These are phyloP conservation scores for Wiebesia pumilae DNA, from an alignment of 1,140 invertebrate genomes.

Conservation along the genomic window DNA sequence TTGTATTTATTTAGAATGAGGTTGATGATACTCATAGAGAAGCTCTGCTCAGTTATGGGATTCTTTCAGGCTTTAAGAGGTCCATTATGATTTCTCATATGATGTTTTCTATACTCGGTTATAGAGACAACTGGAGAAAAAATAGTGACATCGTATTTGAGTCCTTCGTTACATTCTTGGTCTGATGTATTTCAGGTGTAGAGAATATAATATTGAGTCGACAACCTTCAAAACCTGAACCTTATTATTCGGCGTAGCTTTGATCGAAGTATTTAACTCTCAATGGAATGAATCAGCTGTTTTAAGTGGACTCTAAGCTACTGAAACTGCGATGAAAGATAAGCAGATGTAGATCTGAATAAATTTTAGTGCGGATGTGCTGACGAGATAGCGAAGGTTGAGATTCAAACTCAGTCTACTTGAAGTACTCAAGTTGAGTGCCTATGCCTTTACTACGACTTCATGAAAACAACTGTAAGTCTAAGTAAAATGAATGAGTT, in stretches of 20 bases:
- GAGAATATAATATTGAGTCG: neutral
- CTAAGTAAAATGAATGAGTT: neutral
- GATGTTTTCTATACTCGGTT: neutral
- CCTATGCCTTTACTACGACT: neutral
- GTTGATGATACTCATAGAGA: neutral
- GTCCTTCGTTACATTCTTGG: neutral
- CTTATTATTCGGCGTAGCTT: neutral
- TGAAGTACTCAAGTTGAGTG: neutral
- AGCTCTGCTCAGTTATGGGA: neutral
- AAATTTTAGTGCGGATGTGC: neutral
- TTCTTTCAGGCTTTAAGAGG: neutral
- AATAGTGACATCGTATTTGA: neutral
- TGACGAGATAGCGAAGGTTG: neutral
- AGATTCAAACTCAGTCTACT: neutral
- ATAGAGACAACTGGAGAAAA: neutral
- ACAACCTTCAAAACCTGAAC: neutral
- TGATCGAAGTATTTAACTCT: neutral
- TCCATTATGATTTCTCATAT: neutral
- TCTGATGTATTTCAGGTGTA: neutral
- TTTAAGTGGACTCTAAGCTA: neutral
- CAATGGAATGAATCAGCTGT: neutral
- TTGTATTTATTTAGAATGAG: neutral
- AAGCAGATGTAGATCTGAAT: constrained; percentile 3
- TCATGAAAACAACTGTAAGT: neutral
- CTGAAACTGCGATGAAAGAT: constrained; percentile 1